Base-by-base conservation (phyloP, 2,113 vertebrate species). In the Aegithalos caudatus region DNA sequence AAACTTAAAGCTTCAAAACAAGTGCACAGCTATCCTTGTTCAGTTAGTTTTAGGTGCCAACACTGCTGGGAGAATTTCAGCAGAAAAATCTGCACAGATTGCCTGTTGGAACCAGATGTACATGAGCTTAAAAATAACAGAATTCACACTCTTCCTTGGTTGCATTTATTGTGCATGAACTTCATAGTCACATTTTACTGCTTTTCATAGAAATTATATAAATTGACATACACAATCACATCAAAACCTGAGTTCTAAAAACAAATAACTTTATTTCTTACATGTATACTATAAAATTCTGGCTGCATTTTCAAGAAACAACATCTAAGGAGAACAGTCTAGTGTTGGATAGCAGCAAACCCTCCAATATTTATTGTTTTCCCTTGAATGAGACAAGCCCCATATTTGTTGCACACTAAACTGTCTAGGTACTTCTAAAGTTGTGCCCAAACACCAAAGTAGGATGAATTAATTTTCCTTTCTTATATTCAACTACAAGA, bases 101-200 rank as follows among this genome's bases (percentile, higher is more conserved):
- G 35, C 22, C 31, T 2, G 1, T 2, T 66, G 51, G 18, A 90
- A 70, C 4, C 25, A 72, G 33, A 78, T 57, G 14, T 23, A 86
- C 7, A 9, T 1, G 4, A 79, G 23, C 25, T 70, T 37, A 44
- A 60, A 85, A 96, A 74, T 27, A 28, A 90, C 5, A 74, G 33
- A 62, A 82, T 16, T 86, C 80, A 78, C 15, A 8, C 16, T 56
- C 45, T 62, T 83, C 44, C 45, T 53, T 45, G 51, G 48, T 90
- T 97, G 91, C 71, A 92, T 96, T 97, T 96, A 97, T 90, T 97
- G 60, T 97, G 82, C 92, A 53, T 66, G 48, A 93, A 82, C 58
- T 73, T 92, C 91, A 94, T 65, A 90, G 85, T 95, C 76, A 91
- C 88, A 92, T 89, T 84, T 89, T 67, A 79, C 82, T 38, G 33